These are phyloP conservation scores for Nesidiocoris tenuis DNA, from an alignment of 2,888 invertebrate genomes.

Conservation along the genomic window DNA sequence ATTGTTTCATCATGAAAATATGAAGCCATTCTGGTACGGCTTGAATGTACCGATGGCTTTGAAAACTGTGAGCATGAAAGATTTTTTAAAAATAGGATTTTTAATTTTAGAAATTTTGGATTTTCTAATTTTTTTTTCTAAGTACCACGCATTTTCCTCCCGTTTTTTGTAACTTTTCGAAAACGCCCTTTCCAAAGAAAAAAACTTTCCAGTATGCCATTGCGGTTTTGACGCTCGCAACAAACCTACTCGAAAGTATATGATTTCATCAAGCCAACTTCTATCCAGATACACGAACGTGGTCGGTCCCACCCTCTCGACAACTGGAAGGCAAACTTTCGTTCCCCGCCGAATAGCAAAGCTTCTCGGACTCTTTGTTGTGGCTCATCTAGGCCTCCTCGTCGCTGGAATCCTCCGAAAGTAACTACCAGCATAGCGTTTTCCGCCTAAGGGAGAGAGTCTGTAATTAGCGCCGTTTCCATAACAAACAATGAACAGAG, in stretches of 20 bases:
- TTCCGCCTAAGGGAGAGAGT: conserved; percentile 4
- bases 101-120: too few relatives aligned
- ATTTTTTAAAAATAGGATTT: too few relatives aligned
- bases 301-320: neutral
- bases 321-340: conserved; percentile 12
- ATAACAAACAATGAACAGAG: conserved; percentile 27
- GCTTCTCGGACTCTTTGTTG: neutral
- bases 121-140: too few relatives aligned
- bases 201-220: conserved; percentile 8
- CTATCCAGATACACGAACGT: too few relatives aligned
- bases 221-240: conserved; percentile 17
- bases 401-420: conserved; percentile 27
- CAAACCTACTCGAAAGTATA: conserved; percentile 20
- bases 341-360: conserved; percentile 12
- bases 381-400: conserved; percentile 3
- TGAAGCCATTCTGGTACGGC: too few relatives aligned
- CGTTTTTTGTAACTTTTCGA: too few relatives aligned
- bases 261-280: conserved; percentile 34
- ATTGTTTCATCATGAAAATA: too few relatives aligned
- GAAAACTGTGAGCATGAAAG: too few relatives aligned
- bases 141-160: too few relatives aligned
- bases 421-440: conserved; percentile 27
- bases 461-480: conserved; percentile 34
- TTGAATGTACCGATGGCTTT: too few relatives aligned
- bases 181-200: neutral